Evolutionary conservation across 2,113 vertebrate species (phyloP).

Genomic region (Trogon melanurus): DNA sequence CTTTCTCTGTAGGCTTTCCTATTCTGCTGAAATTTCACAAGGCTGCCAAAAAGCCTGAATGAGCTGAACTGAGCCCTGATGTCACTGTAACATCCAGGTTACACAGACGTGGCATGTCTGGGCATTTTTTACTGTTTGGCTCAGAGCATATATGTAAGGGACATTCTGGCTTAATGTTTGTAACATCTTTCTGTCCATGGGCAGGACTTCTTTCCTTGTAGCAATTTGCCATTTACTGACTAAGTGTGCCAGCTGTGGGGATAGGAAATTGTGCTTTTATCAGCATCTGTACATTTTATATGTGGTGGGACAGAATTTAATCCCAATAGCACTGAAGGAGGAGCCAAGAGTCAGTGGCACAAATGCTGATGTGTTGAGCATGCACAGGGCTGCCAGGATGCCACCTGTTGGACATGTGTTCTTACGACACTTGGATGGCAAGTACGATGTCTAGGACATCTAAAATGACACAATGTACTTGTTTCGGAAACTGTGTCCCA

Average conservation of each 20-base stretch:
- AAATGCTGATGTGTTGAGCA: neutral
- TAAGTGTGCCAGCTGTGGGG: neutral
- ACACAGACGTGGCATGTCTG: neutral
- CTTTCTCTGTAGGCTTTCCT: neutral
- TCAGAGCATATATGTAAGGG: neutral
- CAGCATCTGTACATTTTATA: neutral
- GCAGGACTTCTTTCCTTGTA: neutral
- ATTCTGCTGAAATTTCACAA: neutral
- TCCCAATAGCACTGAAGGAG: neutral
- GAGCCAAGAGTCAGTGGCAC: neutral
- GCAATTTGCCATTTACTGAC: neutral
- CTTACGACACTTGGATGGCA: neutral
- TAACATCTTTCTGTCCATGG: neutral
- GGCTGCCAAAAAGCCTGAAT: neutral
- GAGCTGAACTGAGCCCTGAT: neutral
- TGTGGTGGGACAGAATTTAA: neutral
- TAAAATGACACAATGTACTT: neutral
- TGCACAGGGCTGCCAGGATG: neutral
- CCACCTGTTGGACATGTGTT: neutral
- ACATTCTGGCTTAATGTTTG: neutral
- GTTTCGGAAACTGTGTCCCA: neutral
- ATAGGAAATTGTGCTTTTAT: neutral
- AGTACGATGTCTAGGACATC: neutral
- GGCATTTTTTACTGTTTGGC: neutral
- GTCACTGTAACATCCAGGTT: neutral